Evolutionary conservation across 2,888 invertebrate species (phyloP), one percentile per base, ranked within the genome.

Genomic region (Eledone cirrhosa): DNA sequence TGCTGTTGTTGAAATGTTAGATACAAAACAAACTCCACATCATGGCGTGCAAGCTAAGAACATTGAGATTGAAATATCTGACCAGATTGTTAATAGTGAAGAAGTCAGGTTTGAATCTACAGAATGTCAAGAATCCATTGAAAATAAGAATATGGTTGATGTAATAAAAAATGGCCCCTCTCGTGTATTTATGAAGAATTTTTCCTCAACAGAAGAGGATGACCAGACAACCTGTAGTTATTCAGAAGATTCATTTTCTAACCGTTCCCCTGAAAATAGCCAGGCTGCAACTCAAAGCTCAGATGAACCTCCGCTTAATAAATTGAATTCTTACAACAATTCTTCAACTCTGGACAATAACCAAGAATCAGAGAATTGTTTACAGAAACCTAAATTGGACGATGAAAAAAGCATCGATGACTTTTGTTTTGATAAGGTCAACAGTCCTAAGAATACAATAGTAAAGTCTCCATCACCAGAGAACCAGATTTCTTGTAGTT

Each of bases 121-220:
- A 41, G 41, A 41, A 5, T 41, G 41, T 11, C 41, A 41, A 41
- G 41, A 41, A 41, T 41, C 41, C 41, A 41, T 8, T 41, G 41
- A 41, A 41, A 41, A 41, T 41, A 41, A 41, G 11, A 41, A 41
- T 41, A 8, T 41, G 41, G 41, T 8, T 41, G 41, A 41, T 41
- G 5, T 41, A 41, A 1, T 41, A 41, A 41, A 41, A 41, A 41
- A 41, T 41, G 41, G 41, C 41, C 41, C 41, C 41, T 72, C 72
- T 72, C 33, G 31, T 33, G 33, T 72, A n/a, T 72, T 41, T 41
- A 41, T 72, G 72, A 41, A 72, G 41, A 31, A 72, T 33, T 72
- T 33, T 72, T n/a, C 41, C 22, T 72, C 72, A n/a, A 41, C 72
- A n/a, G 72, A 72, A 72, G 41, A 72, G 41, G 41, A 41, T 41